A percentile compares a stretch with the other conserved stretches of the same genome.
phyloP scores from a whole-genome alignment of 2,797 vertebrate species.

The Urophycis tenuis region DNA sequence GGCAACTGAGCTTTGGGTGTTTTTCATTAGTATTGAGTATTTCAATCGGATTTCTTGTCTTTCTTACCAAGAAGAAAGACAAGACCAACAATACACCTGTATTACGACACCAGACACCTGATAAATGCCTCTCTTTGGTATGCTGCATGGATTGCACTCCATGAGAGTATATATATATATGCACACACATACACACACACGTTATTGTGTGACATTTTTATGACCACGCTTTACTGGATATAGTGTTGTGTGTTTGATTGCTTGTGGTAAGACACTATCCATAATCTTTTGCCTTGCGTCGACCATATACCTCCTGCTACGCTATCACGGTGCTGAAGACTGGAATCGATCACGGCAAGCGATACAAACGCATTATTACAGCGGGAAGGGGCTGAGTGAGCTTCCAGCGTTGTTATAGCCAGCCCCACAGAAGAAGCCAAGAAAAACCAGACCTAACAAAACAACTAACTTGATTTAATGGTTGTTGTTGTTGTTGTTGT shows the following conservation, averaged over 20 bases:
- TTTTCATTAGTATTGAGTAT: neutral
- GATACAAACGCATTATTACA: neutral
- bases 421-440: neutral
- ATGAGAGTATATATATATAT: no score
- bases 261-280: neutral
- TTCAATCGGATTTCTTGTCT: neutral
- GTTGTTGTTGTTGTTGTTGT: constrained; percentile 34
- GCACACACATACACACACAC: neutral
- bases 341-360: neutral
- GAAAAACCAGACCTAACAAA: neutral
- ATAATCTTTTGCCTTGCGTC: neutral
- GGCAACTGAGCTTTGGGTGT: neutral
- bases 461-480: constrained; percentile 42
- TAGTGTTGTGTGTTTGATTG: neutral
- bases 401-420: neutral
- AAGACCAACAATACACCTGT: no score
- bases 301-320: neutral
- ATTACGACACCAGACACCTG: neutral
- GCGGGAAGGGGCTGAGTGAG: neutral
- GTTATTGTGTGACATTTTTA: neutral
- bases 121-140: no score
- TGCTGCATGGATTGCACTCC: no score
- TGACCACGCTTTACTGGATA: neutral
- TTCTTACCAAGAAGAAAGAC: no score
- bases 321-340: neutral